phyloP scores from a whole-genome alignment of 2,888 invertebrate genomes.

The Tetramorium bicarinatum region DNA sequence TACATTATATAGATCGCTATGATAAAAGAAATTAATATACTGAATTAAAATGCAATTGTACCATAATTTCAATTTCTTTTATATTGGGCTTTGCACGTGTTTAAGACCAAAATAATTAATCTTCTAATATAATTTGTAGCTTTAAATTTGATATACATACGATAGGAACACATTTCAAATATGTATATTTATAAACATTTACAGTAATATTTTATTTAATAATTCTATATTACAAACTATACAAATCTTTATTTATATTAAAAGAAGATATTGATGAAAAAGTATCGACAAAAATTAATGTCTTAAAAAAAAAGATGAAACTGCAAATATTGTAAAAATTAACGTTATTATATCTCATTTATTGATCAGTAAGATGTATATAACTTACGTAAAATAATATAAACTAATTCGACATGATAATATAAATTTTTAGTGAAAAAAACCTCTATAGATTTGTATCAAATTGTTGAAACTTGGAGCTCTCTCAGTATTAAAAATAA shows the following conservation, averaged over 20 bases:
- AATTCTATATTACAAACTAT: neutral
- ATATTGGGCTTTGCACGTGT: neutral
- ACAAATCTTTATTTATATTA: neutral
- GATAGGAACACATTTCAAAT: neutral
- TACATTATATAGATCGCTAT: too few relatives aligned
- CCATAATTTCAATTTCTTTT: neutral
- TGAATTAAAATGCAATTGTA: neutral
- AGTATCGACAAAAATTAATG: conserved; percentile 5
- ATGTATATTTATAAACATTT: neutral
- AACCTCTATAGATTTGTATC: neutral
- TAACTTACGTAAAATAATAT: neutral
- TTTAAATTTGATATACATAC: neutral
- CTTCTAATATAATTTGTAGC: neutral
- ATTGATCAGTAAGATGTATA: neutral
- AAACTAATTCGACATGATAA: neutral
- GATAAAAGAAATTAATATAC: neutral
- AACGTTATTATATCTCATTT: neutral
- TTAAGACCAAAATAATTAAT: neutral
- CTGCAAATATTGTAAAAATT: neutral
- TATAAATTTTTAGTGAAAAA: neutral
- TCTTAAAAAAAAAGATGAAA: neutral
- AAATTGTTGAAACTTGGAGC: neutral
- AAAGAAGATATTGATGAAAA: neutral
- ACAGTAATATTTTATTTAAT: neutral
- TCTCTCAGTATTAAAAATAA: neutral